Base-by-base conservation (phyloP, 2,113 vertebrate genomes). In the Marcusenius ussheri region DNA sequence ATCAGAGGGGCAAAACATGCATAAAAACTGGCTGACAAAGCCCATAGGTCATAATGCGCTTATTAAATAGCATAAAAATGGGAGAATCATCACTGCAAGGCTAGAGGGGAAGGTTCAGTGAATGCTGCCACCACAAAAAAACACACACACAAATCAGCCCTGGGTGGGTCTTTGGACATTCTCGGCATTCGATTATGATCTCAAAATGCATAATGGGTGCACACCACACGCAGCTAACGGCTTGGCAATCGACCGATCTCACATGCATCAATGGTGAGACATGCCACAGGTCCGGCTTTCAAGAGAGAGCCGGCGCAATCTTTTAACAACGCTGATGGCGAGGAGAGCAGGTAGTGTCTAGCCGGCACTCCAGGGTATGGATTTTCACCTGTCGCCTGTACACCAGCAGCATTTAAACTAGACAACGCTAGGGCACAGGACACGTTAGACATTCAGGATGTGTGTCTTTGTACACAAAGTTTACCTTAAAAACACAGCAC, bases 341-440 rank as follows among this genome's bases (percentile, higher is more conserved):
- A 13, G 45, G 66, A 50, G 15, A 87, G 84, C n/a, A 42, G 58
- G n/a, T 24, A 49, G 56, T 24, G 62, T 49, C 83, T 74, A 74
- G 84, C 89, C 45, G 39, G 47, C 51, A 84, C 89, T 66, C 83
- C 24, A 0, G 39, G 53, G 89, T 35, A 89, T 74, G 89, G 89
- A 87, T n/a, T 87, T 70, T 50, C 83, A 87, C 89, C 84, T 49
- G 27, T 17, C 47, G 27, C 42, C 2, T 31, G 24, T 21, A 87
- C 62, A 53, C 89, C 27, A 24, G 46, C 84, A 42, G 45, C 89
- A 87, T 90, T 66, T 74, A 17, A 87, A 50, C 42, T 49, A 46
- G 46, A n/a, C 21, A 13, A 4, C 24, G 46, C 45, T 50, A 15
- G 21, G 19, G 56, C 13, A 49, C 7, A 35, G n/a, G 42, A 62